Evolutionary conservation across 2,113 vertebrate genomes (phyloP).

Genomic region (Narcine bancroftii): DNA sequence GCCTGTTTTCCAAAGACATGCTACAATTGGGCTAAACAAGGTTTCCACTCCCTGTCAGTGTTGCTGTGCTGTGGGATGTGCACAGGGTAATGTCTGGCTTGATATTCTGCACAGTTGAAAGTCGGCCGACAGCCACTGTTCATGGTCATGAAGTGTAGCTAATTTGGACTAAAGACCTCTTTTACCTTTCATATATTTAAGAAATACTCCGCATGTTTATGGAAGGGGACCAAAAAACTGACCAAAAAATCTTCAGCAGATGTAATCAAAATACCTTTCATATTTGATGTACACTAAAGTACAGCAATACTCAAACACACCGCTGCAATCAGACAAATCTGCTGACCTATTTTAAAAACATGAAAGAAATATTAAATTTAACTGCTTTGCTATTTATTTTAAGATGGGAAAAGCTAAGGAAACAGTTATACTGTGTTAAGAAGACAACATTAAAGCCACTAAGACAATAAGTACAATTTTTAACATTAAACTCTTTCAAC

Average conservation of each 20-base stretch:
- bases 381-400: no score
- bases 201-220: neutral
- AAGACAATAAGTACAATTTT: neutral
- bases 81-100: neutral
- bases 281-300: neutral
- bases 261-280: neutral
- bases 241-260: neutral
- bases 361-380: neutral
- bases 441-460: neutral
- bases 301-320: neutral
- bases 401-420: neutral
- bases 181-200: neutral
- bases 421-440: neutral
- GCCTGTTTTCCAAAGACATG: neutral
- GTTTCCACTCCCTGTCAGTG: no score
- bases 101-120: neutral
- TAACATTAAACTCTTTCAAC: slow-evolving; percentile 41
- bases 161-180: neutral
- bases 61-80: neutral
- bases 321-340: neutral
- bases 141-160: no score
- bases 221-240: neutral
- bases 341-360: neutral
- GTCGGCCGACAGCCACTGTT: no score
- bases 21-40: neutral